Evolutionary conservation across 2,113 vertebrate genomes (phyloP).

Genomic region (Calypte anna): DNA sequence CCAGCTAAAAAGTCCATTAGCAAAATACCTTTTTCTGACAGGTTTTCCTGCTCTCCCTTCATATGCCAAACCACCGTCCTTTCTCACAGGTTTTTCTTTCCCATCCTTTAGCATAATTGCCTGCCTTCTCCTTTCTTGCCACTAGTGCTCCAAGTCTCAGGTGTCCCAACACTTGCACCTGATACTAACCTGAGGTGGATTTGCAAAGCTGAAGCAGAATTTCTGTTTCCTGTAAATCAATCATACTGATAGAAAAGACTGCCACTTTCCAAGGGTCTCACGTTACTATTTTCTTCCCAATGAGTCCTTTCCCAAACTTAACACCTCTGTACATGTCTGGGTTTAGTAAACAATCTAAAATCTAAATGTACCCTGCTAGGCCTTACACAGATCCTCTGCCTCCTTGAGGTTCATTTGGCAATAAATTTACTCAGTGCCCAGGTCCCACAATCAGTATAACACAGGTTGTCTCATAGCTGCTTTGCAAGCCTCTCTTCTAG

Average conservation of each 20-base stretch:
- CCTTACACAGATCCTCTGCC: background rate
- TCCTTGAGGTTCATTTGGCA: background rate
- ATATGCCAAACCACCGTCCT: background rate
- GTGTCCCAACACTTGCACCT: background rate
- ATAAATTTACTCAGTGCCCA: background rate
- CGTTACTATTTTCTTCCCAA: background rate
- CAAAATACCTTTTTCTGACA: background rate
- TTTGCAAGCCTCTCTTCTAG: background rate
- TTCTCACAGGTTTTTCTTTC: background rate
- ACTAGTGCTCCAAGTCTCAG: background rate
- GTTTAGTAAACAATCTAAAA: background rate
- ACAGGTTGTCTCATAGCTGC: background rate
- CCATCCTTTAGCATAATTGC: background rate
- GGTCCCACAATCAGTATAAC: accelerated
- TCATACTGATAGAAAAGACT: background rate
- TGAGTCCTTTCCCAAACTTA: background rate
- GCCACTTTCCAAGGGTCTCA: background rate
- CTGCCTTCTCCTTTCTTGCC: background rate
- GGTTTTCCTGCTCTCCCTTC: background rate
- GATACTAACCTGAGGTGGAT: background rate
- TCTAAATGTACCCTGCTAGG: background rate
- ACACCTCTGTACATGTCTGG: background rate
- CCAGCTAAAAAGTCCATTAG: background rate
- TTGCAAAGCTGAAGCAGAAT: background rate
- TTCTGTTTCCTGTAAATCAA: background rate